Conservation (phyloP, 2,888 invertebrate species). For the Himalopsyche kuldschensis region DNA sequence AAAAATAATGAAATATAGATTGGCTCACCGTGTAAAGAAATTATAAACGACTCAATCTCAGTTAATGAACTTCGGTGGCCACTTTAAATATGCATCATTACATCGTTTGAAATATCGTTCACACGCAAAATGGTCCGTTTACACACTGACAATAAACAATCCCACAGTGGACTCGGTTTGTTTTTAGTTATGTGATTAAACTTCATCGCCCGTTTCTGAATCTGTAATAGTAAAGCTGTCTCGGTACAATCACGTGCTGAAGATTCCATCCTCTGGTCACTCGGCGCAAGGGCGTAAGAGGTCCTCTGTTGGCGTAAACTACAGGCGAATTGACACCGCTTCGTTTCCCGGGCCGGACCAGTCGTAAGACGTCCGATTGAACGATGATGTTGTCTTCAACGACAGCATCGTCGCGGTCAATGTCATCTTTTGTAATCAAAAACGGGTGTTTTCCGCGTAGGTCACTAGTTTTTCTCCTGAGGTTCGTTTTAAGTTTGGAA, state of each 20-base stretch:
- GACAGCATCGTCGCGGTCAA: constrained; percentile 49
- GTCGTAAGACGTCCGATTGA: constrained; percentile 53
- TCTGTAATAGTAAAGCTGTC: constrained; percentile 39
- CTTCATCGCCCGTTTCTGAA: constrained; percentile 9
- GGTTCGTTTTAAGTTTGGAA: constrained; percentile 50
- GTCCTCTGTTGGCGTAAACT: constrained; percentile 47
- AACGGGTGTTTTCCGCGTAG: constrained; percentile 52
- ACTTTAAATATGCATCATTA: constrained; percentile 40
- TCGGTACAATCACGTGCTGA: constrained; percentile 57
- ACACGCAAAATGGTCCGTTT: neutral
- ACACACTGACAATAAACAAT: neutral
- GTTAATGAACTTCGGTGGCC: neutral
- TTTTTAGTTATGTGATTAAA: neutral
- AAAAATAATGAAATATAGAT: neutral
- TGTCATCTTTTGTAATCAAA: constrained; percentile 50
- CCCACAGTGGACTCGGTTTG: neutral
- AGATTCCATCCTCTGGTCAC: constrained; percentile 55
- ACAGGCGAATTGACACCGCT: constrained; percentile 34
- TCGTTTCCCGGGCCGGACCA: constrained; percentile 49
- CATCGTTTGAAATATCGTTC: neutral
- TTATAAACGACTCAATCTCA: neutral
- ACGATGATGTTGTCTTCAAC: constrained; percentile 53
- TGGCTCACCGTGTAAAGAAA: neutral
- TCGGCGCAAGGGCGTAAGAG: constrained; percentile 21
- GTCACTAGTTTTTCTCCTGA: constrained; percentile 48